Conservation (phyloP, 2,797 vertebrate species). For the Perodicticus potto region DNA sequence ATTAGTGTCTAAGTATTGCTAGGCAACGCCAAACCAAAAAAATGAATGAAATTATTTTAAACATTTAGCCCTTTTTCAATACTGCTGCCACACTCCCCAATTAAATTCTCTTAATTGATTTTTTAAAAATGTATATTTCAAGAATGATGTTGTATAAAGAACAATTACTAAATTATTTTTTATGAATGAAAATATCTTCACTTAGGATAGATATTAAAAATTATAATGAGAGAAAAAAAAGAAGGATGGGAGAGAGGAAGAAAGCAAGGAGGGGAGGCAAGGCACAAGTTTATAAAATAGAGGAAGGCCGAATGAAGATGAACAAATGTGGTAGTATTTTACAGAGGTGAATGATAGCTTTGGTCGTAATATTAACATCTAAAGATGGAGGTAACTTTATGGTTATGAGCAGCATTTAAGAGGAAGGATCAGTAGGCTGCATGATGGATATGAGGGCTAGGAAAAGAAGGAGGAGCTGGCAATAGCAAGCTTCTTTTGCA, state of each 20-base stretch:
- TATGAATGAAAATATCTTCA: not conserved
- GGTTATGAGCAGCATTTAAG: not conserved
- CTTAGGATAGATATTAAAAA: not conserved
- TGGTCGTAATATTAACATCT: not conserved
- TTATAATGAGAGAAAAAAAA: not conserved
- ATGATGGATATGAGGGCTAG: not conserved
- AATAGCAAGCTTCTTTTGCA: not conserved
- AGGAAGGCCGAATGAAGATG: not conserved
- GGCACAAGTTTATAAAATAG: not conserved
- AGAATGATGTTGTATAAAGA: not conserved
- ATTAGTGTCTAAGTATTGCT: not conserved
- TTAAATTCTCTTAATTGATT: constrained; percentile 10
- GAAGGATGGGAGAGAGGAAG: too few relatives aligned
- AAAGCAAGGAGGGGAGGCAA: not conserved
- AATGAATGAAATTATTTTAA: not conserved
- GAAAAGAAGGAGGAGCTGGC: not conserved
- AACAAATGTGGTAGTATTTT: not conserved
- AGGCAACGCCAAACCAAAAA: accelerated
- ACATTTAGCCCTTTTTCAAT: not conserved
- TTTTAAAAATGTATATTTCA: not conserved
- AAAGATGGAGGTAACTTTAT: not conserved
- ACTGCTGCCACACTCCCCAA: not conserved
- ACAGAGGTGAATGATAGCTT: not conserved
- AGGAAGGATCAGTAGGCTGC: not conserved
- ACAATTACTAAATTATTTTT: not conserved